Evolutionary conservation across 23 tunicate genomes (phyloP).

Genomic region (Ascidia mentula): DNA sequence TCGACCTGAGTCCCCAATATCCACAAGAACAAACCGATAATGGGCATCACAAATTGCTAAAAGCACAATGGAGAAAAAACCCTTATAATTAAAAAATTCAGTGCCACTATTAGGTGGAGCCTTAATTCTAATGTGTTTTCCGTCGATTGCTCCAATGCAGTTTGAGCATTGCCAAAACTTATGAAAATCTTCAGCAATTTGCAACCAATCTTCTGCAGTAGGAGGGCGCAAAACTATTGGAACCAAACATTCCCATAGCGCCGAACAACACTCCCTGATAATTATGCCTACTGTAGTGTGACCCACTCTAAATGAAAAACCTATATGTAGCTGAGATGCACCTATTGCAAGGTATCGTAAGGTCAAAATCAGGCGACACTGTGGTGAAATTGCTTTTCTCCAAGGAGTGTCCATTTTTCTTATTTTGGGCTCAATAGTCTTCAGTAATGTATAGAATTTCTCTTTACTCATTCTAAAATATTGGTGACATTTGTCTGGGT

Average conservation of each 20-base stretch:
- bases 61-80: slow-evolving; percentile 46
- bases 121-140: slow-evolving; percentile 42
- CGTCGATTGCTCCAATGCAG: slow-evolving; percentile 34
- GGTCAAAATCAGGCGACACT: too few relatives aligned
- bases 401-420: slow-evolving; percentile 14
- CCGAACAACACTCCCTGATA: slow-evolving; percentile 16
- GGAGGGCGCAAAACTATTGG: slow-evolving; percentile 30
- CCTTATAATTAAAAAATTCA: slow-evolving; percentile 48
- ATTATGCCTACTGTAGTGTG: slow-evolving; percentile 38
- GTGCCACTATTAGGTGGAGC: slow-evolving; percentile 55
- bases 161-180: slow-evolving; percentile 45
- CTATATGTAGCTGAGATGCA: slow-evolving; percentile 26
- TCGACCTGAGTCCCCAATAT: slow-evolving; percentile 33
- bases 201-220: slow-evolving; percentile 17
- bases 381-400: slow-evolving; percentile 2
- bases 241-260: slow-evolving; percentile 35
- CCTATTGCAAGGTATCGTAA: slow-evolving; percentile 32
- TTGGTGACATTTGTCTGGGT: slow-evolving; percentile 18
- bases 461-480: slow-evolving; percentile 23
- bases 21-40: slow-evolving; percentile 30
- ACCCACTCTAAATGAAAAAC: slow-evolving; percentile 44
- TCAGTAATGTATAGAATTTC: slow-evolving; percentile 5
- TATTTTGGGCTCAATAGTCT: neutral
- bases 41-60: slow-evolving; percentile 44
- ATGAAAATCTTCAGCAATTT: slow-evolving; percentile 40